Evolutionary conservation across 92 coral and sea anemone genomes (phyloP), one percentile per base, ranked within the genome.

Genomic region (Siderastrea siderea): DNA sequence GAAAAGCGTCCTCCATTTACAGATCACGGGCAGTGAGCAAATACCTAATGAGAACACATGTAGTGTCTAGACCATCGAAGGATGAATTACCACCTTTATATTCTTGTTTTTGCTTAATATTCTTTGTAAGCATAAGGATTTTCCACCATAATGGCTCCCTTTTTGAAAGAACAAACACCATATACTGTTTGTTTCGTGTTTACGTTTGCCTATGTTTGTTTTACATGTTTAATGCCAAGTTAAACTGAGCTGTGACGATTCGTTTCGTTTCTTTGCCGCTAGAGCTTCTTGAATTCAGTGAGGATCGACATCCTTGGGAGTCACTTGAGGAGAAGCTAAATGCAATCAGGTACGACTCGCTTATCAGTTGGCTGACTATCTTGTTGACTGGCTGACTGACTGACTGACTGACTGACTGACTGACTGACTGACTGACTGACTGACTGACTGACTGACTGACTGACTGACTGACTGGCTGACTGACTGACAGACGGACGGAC

Each of bases 221-320:
- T 26, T 26, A 26, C 0, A 26, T 26, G 38, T 26, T 26, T 26
- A 26, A 26, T 26, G 3, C 17, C 26, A 11, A 5, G 2, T 7
- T 26, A 19, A 19, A 65, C 11, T 65, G 70, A 47, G 11, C 46
- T 61, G 45, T 65, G 6, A 16, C 5, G 46, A 4, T 26, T 65
- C 13, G 68, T 5, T 63, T n/a, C n/a, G 70, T 65, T 65, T 17
- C 0, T 58, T 75, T n/a, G 61, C 57, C 70, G 45, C 1, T 58
- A 94, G 98, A 94, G 66, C 81, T 94, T 87, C 85, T 94, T 11
- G 98, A 94, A 77, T 94, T 90, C 71, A 92, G 91, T 54, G 98
- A 94, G 63, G 98, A 92, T 53, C 88, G 98, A 12, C 94, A 94
- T 85, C 84, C 94, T 46, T 85, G 95, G 86, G 98, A 94, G 65